A percentile compares a stretch with the other conserved stretches of the same genome.
phyloP scores from a whole-genome alignment of 2,113 vertebrate genomes.

The Amblyornis subalaris region DNA sequence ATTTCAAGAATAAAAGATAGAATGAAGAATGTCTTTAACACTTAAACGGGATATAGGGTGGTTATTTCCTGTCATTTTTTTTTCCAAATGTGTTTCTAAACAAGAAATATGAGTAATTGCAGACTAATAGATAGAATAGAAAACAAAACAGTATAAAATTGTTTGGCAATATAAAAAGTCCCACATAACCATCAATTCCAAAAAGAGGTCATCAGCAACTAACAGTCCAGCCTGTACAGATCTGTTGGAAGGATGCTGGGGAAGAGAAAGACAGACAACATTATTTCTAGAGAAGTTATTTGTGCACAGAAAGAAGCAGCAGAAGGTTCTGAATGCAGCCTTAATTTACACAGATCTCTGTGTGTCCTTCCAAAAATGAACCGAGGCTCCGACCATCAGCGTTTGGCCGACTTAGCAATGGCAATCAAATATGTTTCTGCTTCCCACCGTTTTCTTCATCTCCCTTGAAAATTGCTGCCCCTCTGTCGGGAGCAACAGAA shows the following conservation, averaged over 20 bases:
- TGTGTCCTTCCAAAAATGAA: background rate
- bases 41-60: background rate
- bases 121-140: background rate
- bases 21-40: background rate
- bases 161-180: background rate
- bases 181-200: background rate
- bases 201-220: background rate
- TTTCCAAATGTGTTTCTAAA: background rate
- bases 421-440: background rate
- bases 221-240: background rate
- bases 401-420: background rate
- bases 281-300: background rate
- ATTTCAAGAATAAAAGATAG: background rate
- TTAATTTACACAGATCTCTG: background rate
- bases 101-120: background rate
- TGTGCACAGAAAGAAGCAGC: background rate
- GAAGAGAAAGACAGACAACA: background rate
- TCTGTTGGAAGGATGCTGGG: background rate
- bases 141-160: background rate
- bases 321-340: background rate
- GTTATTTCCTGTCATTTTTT: background rate
- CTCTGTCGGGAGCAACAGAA: rapidly evolving
- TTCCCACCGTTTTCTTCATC: background rate
- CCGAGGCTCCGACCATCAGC: background rate
- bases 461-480: background rate